Evolutionary conservation across 2,113 vertebrate species (phyloP), one percentile per base, ranked within the genome.

Genomic region (Panurus biarmicus): DNA sequence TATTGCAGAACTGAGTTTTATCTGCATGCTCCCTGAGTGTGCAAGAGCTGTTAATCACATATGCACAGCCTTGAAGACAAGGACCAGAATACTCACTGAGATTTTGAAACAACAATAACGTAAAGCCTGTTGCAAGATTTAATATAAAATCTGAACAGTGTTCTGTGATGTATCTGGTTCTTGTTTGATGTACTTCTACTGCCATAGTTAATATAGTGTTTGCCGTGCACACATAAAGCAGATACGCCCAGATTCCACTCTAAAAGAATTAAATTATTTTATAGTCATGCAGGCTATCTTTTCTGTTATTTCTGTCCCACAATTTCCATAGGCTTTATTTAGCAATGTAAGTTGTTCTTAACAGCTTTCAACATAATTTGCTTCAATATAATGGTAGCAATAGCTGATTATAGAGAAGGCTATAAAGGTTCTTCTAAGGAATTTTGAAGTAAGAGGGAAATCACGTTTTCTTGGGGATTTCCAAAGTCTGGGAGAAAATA

Each of bases 161-260:
- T 95, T 92, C 85, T 79, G 80, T 45, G 88, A 94, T 84, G 91
- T 96, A 84, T 97, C 97, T 97, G 96, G 93, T 96, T 97, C 72
- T 96, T 97, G 94, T 97, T 97, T 96, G 95, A 96, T 96, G 95
- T 95, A 54, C 86, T 90, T 91, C 67, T 89, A 33, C 94, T 96
- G 97, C 91, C 97, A 96, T 47, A 94, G 76, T 87, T 92, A 96
- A 97, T 97, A 96, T 7, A 86, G 72, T 40, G 58, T 71, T 95
- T 87, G 50, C 82, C 45, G 54, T 35, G 54, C 57, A 51, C 91
- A 95, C 77, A 95, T 50, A 95, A 96, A 96, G 54, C 96, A 97
- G 97, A 96, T 85, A 91, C 11, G 1, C 35, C 38, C 64, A 74
- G 60, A 89, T 78, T 93, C 83, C 62, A 90, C 77, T 87, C 56